Percentiles rank a stretch among this genome's conserved stretches.
phyloP scores from a whole-genome alignment of 2,797 vertebrate genomes.

The Poeciliopsis paucimaculata region DNA sequence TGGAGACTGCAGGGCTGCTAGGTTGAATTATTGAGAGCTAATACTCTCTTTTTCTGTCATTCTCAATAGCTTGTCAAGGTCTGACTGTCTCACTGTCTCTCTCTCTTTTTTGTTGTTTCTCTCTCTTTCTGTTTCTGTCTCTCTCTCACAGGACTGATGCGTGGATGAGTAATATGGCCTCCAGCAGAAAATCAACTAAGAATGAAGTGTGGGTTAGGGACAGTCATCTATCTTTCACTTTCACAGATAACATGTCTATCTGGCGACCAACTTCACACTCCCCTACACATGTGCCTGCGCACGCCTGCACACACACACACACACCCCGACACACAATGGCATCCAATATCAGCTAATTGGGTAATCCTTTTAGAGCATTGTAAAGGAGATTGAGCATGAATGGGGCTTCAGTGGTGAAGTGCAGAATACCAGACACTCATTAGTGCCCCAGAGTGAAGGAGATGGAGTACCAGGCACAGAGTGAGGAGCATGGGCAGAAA shows the following conservation, averaged over 20 bases:
- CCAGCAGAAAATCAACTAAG: conserved; percentile 67
- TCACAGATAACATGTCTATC: conserved; percentile 57
- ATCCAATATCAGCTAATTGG: conserved; percentile 77
- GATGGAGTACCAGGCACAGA: conserved; percentile 67
- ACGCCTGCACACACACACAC: background rate
- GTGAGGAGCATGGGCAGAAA: conserved; percentile 38
- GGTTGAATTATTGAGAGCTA: conserved; percentile 63
- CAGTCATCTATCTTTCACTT: conserved; percentile 70
- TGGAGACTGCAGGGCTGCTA: conserved; percentile 33
- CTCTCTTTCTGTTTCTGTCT: background rate
- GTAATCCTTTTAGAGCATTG: conserved; percentile 82
- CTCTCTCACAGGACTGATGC: conserved; percentile 34
- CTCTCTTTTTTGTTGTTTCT: background rate
- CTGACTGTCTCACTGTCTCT: background rate
- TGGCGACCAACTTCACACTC: conserved; percentile 41
- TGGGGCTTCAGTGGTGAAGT: conserved; percentile 65
- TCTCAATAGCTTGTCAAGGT: conserved; percentile 35
- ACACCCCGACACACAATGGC: conserved; percentile 46
- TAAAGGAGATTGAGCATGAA: conserved; percentile 78
- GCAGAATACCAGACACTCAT: conserved; percentile 75
- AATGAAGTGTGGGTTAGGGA: conserved; percentile 65
- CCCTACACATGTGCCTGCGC: background rate
- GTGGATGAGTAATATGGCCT: conserved; percentile 73
- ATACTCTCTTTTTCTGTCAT: conserved; percentile 41
- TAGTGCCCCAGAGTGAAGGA: conserved; percentile 58